Base-by-base conservation (phyloP, 2,888 invertebrate species). In the Chalcosyrphus nemorum region DNA sequence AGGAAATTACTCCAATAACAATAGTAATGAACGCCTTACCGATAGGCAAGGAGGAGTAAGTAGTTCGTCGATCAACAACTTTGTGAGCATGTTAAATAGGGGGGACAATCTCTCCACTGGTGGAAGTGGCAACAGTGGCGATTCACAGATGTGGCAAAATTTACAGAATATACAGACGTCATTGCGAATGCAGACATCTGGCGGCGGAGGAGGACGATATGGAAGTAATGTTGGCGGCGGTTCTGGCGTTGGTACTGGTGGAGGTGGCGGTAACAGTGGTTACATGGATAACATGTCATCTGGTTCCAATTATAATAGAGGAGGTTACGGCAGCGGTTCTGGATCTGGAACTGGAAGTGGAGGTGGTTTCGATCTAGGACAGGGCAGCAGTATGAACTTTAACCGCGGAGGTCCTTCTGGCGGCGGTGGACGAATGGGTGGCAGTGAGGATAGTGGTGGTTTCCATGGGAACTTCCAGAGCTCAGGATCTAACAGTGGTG, bases 101-200 rank as follows among this genome's bases (percentile, higher is more conserved):
- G 75, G 81, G 4, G 75, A 66, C 35, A 65, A 45, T 19, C 6
- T 6, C 13, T 54, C 71, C 0, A 11, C 24, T 15, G 17, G 61
- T 9, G 71, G 47, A 2, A 54, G 6, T 56, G 35, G 15, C 7
- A 66, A 57, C 13, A 47, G 63, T 11, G 74, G 50, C 27, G 70
- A 80, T 24, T 38, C 80, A n/a, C 68, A 84, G 6, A 70, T 81
- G 85, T 85, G 85, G 85, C 85, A 85, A 61, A 85, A 85, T n/a
- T 56, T 81, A n/a, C 85, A 85, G 24, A 85, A 84, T 11, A 84
- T 84, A 17, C 84, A 80, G 32, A 74, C 4, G 9, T 80, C 84
- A 1, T 41, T 80, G 43, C 56, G 72, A 19, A 68, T 66, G 32
- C 77, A 82, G 1, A 78, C 61, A 35, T 9, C 7, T 32, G 65